phyloP scores from a whole-genome alignment of 2,113 vertebrate species.

The Melanerpes formicivorus region DNA sequence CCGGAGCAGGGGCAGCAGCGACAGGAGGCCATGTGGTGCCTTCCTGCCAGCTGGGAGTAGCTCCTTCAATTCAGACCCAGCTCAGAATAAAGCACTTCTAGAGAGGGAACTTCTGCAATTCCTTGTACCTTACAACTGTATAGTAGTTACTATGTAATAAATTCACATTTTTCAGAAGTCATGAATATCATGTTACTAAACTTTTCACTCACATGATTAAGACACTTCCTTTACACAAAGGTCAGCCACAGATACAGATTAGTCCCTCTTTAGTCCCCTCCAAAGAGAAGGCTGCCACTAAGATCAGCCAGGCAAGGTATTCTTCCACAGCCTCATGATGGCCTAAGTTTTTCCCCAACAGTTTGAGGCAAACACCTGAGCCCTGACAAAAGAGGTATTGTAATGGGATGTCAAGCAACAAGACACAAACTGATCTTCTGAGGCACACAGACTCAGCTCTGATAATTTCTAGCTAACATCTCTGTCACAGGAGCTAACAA shows the following conservation, averaged over 20 bases:
- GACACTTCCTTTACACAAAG: not conserved
- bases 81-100: not conserved
- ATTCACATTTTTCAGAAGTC: not conserved
- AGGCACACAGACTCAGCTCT: not conserved
- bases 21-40: not conserved
- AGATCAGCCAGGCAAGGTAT: not conserved
- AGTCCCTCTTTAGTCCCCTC: not conserved
- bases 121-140: not conserved
- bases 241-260: not conserved
- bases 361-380: not conserved
- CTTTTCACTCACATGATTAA: not conserved
- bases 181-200: not conserved
- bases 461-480: not conserved
- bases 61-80: not conserved
- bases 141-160: not conserved
- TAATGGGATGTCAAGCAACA: not conserved
- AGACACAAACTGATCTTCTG: not conserved
- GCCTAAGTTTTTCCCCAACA: not conserved
- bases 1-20: not conserved
- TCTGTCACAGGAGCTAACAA: not conserved
- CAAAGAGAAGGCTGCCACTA: not conserved
- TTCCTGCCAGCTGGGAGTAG: not conserved
- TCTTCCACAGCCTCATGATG: not conserved
- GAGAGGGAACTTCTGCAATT: not conserved
- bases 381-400: not conserved